Conservation (phyloP, 1,140 invertebrate genomes). For the Camponotus pennsylvanicus region DNA sequence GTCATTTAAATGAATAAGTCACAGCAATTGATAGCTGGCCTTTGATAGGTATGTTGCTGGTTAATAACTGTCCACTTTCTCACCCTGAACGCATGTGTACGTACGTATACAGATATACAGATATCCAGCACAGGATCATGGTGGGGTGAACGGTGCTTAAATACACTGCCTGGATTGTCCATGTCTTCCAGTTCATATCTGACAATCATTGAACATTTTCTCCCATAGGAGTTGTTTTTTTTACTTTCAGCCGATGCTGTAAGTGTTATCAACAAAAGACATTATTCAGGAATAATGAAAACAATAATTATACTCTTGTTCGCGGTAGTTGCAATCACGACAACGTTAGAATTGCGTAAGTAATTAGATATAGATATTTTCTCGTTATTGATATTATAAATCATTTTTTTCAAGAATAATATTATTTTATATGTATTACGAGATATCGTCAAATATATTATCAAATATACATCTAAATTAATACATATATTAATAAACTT, state of each 20-base stretch:
- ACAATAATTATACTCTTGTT: background rate
- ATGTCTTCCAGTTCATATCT: slow-evolving; percentile 75
- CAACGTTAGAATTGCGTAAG: slow-evolving; percentile 58
- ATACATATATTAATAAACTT: background rate
- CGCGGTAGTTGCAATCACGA: slow-evolving; percentile 31
- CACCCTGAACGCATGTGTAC: slow-evolving; percentile 2
- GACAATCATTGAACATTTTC: slow-evolving; percentile 64
- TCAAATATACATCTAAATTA: background rate
- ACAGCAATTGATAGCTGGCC: background rate
- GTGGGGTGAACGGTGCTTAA: slow-evolving; percentile 74
- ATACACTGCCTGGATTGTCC: slow-evolving; percentile 79
- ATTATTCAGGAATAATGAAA: background rate
- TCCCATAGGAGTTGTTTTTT: background rate
- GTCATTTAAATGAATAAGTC: background rate
- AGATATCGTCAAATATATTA: background rate
- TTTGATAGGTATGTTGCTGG: background rate
- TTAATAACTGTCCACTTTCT: slow-evolving; percentile 33
- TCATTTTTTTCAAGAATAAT: background rate
- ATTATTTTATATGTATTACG: background rate
- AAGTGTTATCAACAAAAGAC: background rate
- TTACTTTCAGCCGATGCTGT: background rate
- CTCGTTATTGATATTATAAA: background rate
- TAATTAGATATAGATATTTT: background rate
- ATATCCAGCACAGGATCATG: background rate
- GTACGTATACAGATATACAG: background rate